Evolutionary conservation across 2,888 invertebrate genomes (phyloP).

Genomic region (Sycophila texana): DNA sequence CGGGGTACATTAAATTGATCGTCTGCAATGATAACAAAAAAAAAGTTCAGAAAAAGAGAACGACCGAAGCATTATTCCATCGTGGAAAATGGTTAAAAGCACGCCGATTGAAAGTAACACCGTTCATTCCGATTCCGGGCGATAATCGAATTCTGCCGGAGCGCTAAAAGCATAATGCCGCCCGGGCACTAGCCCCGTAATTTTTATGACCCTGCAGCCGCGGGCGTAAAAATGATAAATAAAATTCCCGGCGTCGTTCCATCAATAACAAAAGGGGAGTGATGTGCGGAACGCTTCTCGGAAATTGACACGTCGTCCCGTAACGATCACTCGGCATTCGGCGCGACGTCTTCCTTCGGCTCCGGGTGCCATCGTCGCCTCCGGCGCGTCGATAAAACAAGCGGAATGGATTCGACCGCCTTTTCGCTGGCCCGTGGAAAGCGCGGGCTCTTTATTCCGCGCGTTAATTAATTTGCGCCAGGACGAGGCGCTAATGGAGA

Average conservation of each 20-base stretch:
- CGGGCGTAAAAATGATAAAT: constrained; percentile 31
- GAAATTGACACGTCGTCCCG: constrained; percentile 49
- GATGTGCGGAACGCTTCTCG: constrained; percentile 9
- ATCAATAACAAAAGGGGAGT: constrained; percentile 35
- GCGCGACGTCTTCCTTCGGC: constrained; percentile 31
- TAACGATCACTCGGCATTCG: constrained; percentile 44
- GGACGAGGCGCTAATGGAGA: background rate
- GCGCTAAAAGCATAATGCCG: no score
- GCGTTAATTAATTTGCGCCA: background rate
- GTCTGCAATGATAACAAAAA: no score
- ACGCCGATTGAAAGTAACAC: no score
- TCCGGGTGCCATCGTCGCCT: background rate
- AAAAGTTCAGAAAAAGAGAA: no score
- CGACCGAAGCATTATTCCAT: no score
- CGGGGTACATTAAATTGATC: no score
- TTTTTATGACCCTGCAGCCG: background rate
- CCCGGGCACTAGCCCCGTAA: constrained; percentile 11
- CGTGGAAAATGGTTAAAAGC: no score
- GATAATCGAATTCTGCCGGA: no score
- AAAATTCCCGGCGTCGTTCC: constrained; percentile 15
- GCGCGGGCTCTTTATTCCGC: background rate
- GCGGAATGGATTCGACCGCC: no score
- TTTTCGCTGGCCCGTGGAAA: background rate
- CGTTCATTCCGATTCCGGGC: no score
- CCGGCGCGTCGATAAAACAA: background rate